Evolutionary conservation across 1,140 invertebrate genomes (phyloP), one percentile per base, ranked within the genome.

Genomic region (Drosophila elegans): DNA sequence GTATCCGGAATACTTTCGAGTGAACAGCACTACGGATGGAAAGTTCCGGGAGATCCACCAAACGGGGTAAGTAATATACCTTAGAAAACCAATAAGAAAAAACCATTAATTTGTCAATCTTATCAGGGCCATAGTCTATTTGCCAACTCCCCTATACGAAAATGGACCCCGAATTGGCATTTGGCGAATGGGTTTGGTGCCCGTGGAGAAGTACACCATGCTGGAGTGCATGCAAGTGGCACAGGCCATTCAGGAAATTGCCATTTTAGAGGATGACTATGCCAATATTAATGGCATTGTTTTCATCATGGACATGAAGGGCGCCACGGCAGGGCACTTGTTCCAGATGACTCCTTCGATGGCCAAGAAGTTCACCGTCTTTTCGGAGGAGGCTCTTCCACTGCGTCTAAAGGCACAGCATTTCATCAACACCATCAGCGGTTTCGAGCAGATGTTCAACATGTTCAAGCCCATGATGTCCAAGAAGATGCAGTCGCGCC

Each of bases 1-100:
- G 54, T 93, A 94, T 39, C 95, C 95, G 0, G 95, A 96, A 46
- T 85, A 93, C n/a, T 93, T 92, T 32, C 76, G 45, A 1, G 59
- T 93, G 3, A 92, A 83, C 38, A 91, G 93, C 69, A 66, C 85
- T 0, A 67, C 79, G 27, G 63, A 85, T 78, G 52, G 71, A 12
- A 79, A 68, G 42, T 64, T 92, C 52, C 85, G 93, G 39, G 92
- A 93, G 55, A 93, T 94, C 49, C 83, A 93, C 13, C 92, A 74
- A 80, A 74, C 92, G 12, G 94, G 94, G 94, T 94, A 91, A 83
- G 63, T 5, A 27, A 5, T 21, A 10, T 10, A 3, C 4, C 38
- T 3, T 4, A 13, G n/a, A 9, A 13, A 49, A 9, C 12, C 12
- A 48, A 21, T 21, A 21, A 7, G 42, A 0, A n/a, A n/a, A n/a